phyloP scores from a whole-genome alignment of 1,140 invertebrate genomes.

The Drosophila setifemur region DNA sequence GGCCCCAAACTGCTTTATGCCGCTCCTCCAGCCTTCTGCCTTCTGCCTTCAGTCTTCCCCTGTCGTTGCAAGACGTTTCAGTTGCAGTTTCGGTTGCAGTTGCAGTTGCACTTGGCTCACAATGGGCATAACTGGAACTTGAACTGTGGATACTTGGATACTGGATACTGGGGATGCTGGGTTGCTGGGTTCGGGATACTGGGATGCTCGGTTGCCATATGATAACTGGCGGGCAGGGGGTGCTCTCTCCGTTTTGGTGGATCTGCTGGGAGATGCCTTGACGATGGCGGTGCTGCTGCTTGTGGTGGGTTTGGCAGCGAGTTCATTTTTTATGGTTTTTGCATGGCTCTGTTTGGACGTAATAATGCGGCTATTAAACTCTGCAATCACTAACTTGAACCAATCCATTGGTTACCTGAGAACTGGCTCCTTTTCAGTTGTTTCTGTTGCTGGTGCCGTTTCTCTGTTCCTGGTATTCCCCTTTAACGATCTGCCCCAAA shows the following conservation, averaged over 20 bases:
- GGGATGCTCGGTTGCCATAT: neutral
- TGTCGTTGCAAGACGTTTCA: neutral
- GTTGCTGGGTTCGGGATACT: too few species aligned
- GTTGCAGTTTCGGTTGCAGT: too few species aligned
- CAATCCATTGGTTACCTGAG: slow-evolving; percentile 72
- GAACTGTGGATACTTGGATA: slow-evolving; percentile 20
- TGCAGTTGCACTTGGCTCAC: slow-evolving; percentile 10
- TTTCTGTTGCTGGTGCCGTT: too few species aligned
- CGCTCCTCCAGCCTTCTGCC: too few species aligned
- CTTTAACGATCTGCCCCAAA: too few species aligned
- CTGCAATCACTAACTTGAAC: slow-evolving; percentile 68
- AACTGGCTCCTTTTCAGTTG: slow-evolving; percentile 16
- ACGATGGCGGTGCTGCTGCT: slow-evolving; percentile 1
- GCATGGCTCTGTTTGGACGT: slow-evolving; percentile 68
- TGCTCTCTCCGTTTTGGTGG: neutral
- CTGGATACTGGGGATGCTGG: too few species aligned
- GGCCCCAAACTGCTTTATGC: slow-evolving; percentile 42
- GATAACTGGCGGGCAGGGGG: neutral
- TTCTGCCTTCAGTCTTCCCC: too few species aligned
- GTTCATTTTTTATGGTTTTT: slow-evolving; percentile 65
- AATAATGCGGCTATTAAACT: slow-evolving; percentile 76
- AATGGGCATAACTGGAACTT: slow-evolving; percentile 41
- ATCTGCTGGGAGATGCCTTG: too few species aligned
- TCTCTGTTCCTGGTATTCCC: too few species aligned
- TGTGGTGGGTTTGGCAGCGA: slow-evolving; percentile 43